phyloP scores from a whole-genome alignment of 1,140 invertebrate species.

The Dinoponera quadriceps region DNA sequence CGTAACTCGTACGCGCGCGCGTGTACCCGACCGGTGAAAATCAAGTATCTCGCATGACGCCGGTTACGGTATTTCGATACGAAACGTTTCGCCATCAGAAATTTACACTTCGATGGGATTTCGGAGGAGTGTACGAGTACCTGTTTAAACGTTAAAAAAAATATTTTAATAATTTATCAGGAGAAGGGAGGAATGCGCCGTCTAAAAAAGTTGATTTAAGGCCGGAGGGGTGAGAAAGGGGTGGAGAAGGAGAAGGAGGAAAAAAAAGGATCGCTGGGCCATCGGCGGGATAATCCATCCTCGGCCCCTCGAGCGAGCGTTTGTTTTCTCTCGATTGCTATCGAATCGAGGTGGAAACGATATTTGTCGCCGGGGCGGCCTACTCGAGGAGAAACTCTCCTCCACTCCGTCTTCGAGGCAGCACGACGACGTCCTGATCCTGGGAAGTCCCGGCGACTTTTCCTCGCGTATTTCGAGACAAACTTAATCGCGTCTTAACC shows the following conservation, averaged over 20 bases:
- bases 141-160: constrained; percentile 1
- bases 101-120: too few relatives aligned
- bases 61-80: too few relatives aligned
- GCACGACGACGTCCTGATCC: background rate
- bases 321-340: constrained; percentile 75
- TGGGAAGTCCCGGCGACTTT: background rate
- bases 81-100: too few relatives aligned
- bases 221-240: background rate
- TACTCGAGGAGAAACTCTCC: constrained; percentile 53
- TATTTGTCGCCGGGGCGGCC: constrained; percentile 67
- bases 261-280: constrained; percentile 25
- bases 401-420: background rate
- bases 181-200: too few relatives aligned
- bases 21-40: too few relatives aligned
- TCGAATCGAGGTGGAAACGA: constrained; percentile 71
- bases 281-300: constrained; percentile 58
- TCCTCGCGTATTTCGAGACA: constrained; percentile 3
- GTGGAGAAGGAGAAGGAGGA: background rate
- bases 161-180: constrained; percentile 16
- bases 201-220: constrained; percentile 18
- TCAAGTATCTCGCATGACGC: too few relatives aligned
- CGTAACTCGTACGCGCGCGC: too few relatives aligned
- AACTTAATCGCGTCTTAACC: constrained; percentile 40
- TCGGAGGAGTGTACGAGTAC: too few relatives aligned
- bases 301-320: constrained; percentile 49